Evolutionary conservation across 2,888 invertebrate genomes (phyloP).

Genomic region (Acanthoscelides obtectus): DNA sequence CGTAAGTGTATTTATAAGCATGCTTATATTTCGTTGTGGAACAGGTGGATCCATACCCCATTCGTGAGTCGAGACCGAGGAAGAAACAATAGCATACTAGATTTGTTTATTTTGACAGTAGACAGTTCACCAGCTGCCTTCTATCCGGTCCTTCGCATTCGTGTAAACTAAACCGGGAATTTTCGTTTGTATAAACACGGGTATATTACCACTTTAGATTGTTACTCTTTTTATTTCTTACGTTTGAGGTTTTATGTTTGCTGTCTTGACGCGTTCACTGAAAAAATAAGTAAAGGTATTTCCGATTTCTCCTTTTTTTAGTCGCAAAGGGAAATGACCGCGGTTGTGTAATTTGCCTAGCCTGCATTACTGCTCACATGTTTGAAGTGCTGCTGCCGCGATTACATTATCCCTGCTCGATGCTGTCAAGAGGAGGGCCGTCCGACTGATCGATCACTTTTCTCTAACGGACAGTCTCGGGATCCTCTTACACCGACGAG

Average conservation of each 20-base stretch:
- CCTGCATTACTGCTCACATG: too few species aligned
- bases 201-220: neutral
- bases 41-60: neutral
- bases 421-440: too few species aligned
- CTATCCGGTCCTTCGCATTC: neutral
- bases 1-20: neutral
- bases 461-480: too few species aligned
- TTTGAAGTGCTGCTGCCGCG: too few species aligned
- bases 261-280: neutral
- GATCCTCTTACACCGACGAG: too few species aligned
- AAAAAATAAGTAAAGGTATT: too few species aligned
- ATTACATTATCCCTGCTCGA: too few species aligned
- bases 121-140: neutral
- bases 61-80: neutral
- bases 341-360: too few species aligned
- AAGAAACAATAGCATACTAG: neutral
- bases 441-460: too few species aligned
- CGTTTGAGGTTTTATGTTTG: neutral
- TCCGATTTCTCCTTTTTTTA: too few species aligned
- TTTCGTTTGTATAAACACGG: neutral
- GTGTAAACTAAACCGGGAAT: neutral
- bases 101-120: neutral
- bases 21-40: neutral
- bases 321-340: too few species aligned
- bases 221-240: neutral